These are phyloP conservation scores for Oxystoma pomonae DNA, from an alignment of 2,888 invertebrate genomes.

Conservation along the genomic window DNA sequence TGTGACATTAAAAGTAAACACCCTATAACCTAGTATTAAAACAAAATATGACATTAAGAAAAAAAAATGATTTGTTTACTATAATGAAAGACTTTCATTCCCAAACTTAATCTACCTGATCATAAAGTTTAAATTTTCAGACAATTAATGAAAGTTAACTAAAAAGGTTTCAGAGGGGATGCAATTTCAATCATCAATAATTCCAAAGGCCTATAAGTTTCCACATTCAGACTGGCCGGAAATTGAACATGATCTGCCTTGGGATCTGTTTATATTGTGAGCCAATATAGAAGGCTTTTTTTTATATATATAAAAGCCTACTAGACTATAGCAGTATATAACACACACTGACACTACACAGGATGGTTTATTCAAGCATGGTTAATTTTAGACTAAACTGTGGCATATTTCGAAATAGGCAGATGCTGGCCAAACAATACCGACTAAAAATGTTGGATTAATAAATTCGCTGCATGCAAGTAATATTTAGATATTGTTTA, in stretches of 20 bases:
- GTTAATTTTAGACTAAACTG: background rate
- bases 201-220: background rate
- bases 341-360: background rate
- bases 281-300: background rate
- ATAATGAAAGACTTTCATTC: too few species aligned
- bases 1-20: too few species aligned
- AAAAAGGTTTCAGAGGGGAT: background rate
- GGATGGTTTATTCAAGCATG: background rate
- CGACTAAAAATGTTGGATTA: too few species aligned
- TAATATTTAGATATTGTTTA: constrained; percentile 23
- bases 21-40: too few species aligned
- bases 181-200: background rate
- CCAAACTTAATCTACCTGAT: too few species aligned
- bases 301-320: background rate
- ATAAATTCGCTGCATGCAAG: too few species aligned
- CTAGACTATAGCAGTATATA: background rate
- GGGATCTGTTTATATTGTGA: background rate
- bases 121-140: too few species aligned
- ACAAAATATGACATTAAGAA: too few species aligned
- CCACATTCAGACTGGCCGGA: background rate
- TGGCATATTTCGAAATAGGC: constrained; percentile 1
- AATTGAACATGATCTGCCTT: background rate
- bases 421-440: too few species aligned
- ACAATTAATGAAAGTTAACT: too few species aligned
- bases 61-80: too few species aligned